phyloP scores from a whole-genome alignment of 2,797 vertebrate genomes.

The Acanthurus lineatus region DNA sequence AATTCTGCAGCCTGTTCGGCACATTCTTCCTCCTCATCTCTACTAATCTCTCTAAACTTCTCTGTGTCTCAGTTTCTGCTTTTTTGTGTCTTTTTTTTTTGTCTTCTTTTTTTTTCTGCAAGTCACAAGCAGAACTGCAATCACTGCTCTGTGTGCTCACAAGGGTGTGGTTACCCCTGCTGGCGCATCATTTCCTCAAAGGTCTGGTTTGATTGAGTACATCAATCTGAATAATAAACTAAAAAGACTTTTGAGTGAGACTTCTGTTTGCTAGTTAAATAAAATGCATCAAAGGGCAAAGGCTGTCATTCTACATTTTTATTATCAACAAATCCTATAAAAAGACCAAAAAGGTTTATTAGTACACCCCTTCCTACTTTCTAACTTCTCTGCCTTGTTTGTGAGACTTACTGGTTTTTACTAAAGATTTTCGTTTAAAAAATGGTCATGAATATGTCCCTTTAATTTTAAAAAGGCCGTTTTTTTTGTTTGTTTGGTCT shows the following conservation, averaged over 20 bases:
- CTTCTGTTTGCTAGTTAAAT: background rate
- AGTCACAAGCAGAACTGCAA: slow-evolving; percentile 9
- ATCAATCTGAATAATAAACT: background rate
- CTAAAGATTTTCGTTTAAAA: background rate
- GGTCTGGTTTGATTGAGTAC: background rate
- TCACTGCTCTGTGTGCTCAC: background rate
- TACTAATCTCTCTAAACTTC: slow-evolving; percentile 42
- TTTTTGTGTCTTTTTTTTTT: background rate
- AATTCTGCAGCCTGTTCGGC: slow-evolving; percentile 60
- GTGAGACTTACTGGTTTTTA: background rate
- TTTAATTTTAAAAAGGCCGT: background rate
- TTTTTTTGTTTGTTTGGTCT: background rate
- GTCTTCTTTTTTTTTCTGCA: slow-evolving; percentile 12
- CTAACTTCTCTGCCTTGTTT: background rate
- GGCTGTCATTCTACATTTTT: background rate
- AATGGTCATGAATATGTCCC: background rate
- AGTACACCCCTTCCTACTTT: too few species aligned
- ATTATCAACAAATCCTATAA: background rate
- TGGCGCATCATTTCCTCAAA: background rate
- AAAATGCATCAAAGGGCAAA: background rate
- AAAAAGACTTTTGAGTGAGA: background rate
- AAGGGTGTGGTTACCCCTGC: background rate
- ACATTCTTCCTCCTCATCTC: slow-evolving; percentile 48
- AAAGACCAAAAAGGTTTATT: background rate
- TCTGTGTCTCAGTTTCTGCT: slow-evolving; percentile 23